Evolutionary conservation across 1,140 invertebrate species (phyloP).

Genomic region (Oedothorax gibbosus): DNA sequence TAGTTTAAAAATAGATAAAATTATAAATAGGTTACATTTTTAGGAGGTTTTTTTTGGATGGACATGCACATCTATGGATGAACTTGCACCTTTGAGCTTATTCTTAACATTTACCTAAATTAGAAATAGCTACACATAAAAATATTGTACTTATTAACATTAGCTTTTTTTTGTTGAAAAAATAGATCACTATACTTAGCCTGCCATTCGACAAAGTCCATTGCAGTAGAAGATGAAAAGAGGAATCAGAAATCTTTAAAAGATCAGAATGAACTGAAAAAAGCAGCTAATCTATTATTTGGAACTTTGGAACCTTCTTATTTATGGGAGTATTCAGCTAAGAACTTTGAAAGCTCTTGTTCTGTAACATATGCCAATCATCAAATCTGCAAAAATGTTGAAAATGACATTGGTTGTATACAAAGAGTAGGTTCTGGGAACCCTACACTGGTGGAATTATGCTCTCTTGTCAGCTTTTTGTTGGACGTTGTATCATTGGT

Average conservation of each 20-base stretch:
- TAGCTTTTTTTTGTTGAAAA: too few relatives aligned
- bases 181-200: constrained; percentile 71
- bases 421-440: constrained; percentile 64
- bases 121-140: too few relatives aligned
- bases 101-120: too few relatives aligned
- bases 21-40: too few relatives aligned
- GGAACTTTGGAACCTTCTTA: constrained; percentile 86
- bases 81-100: too few relatives aligned
- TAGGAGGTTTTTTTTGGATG: too few relatives aligned
- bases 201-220: constrained; percentile 18
- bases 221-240: not conserved
- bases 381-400: not conserved
- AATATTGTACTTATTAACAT: too few relatives aligned
- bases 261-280: constrained; percentile 74
- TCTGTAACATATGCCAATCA: constrained; percentile 35
- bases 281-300: constrained; percentile 88
- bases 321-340: constrained; percentile 86
- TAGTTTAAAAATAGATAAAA: too few relatives aligned
- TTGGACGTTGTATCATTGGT: constrained; percentile 81
- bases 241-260: constrained; percentile 54
- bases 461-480: constrained; percentile 80
- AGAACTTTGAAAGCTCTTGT: constrained; percentile 78
- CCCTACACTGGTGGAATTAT: constrained; percentile 71
- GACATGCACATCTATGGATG: too few relatives aligned
- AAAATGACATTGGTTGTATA: constrained; percentile 44